phyloP scores from a whole-genome alignment of 2,113 vertebrate species.

The Tringa solitaria region DNA sequence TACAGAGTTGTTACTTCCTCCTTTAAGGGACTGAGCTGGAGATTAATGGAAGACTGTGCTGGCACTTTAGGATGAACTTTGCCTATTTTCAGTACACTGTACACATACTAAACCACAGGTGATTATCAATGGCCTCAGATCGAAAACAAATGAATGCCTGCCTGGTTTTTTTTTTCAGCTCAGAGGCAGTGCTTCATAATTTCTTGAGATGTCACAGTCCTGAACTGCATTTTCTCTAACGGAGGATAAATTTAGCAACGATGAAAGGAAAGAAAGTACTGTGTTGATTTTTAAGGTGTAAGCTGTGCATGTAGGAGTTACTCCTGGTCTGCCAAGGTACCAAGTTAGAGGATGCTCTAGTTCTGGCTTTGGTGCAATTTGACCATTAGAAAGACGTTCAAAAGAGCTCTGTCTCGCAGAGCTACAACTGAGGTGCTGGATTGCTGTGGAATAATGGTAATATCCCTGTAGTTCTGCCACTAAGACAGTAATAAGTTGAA shows the following conservation, averaged over 20 bases:
- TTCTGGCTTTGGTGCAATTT: background rate
- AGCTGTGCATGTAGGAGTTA: background rate
- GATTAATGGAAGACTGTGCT: conserved; percentile 62
- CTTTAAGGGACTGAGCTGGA: conserved; percentile 62
- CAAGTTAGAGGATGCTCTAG: background rate
- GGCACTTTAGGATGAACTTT: conserved; percentile 56
- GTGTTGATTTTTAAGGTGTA: background rate
- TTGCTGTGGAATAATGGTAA: background rate
- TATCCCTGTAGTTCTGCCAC: background rate
- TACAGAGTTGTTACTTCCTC: conserved; percentile 69
- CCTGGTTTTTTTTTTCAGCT: background rate
- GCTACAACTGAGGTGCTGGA: background rate
- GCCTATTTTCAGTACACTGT: conserved; percentile 23
- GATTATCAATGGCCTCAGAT: conserved; percentile 36
- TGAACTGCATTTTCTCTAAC: background rate
- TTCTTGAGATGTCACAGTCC: background rate
- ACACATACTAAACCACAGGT: conserved; percentile 44
- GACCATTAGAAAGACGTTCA: background rate
- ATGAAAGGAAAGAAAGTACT: background rate
- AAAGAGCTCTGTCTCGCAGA: background rate
- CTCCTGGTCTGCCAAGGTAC: background rate
- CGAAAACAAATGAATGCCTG: background rate
- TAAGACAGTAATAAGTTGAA: background rate
- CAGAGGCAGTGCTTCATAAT: background rate
- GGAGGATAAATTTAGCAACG: background rate